These are phyloP conservation scores for Romanomermis culicivorax DNA, from an alignment of 2,888 invertebrate genomes.

Conservation along the genomic window DNA sequence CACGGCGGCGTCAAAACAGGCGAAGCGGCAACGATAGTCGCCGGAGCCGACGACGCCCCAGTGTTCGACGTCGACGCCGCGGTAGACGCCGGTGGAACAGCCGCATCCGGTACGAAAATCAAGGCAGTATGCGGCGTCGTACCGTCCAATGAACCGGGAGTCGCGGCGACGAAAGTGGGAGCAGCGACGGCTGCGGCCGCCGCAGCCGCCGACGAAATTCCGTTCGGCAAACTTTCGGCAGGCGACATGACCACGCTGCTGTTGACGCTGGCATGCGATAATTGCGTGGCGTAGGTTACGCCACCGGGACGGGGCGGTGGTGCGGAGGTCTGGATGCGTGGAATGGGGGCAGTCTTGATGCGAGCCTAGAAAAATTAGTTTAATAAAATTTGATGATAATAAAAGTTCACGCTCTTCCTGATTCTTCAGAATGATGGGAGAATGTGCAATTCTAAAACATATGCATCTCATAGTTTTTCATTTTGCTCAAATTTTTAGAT, in stretches of 20 bases:
- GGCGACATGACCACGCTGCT: constrained; percentile 31
- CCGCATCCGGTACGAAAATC: neutral
- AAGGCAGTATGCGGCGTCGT: constrained; percentile 21
- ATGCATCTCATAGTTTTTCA: no score
- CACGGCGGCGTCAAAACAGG: constrained; percentile 7
- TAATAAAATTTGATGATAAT: neutral
- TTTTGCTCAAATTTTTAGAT: no score
- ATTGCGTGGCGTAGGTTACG: constrained; percentile 15
- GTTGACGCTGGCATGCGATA: constrained; percentile 12
- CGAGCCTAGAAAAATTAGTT: constrained; percentile 36
- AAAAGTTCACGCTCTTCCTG: neutral
- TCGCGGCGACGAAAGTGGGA: neutral
- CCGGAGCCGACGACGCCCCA: neutral
- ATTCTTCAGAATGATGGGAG: no score
- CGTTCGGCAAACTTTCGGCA: constrained; percentile 17
- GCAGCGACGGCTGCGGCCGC: neutral
- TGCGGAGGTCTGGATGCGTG: constrained; percentile 25
- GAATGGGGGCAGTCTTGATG: constrained; percentile 56
- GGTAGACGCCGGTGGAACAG: neutral
- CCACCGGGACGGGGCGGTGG: constrained; percentile 6
- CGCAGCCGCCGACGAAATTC: constrained; percentile 3
- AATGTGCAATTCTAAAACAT: no score
- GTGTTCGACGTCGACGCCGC: constrained; percentile 28
- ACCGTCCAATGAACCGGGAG: neutral
- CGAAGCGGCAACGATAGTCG: neutral